Conservation (phyloP, 2,113 vertebrate species). For the Probosciger aterrimus region DNA sequence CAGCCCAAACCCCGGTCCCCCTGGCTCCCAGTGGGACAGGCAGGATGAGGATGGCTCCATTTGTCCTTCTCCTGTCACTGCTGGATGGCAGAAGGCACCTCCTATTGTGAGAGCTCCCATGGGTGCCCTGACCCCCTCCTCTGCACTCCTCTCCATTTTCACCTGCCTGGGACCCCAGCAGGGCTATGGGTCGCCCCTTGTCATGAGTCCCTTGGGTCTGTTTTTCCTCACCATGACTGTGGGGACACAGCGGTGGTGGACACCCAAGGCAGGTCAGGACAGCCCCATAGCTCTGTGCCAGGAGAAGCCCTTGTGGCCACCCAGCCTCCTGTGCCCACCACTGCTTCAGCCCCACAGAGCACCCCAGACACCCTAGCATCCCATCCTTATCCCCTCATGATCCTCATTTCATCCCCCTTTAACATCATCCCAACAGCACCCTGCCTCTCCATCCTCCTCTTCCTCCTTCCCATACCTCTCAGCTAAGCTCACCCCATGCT, state of each 20-base stretch:
- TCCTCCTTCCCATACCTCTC: background rate
- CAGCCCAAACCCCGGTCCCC: background rate
- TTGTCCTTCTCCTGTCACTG: fast-evolving
- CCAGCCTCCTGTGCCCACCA: background rate
- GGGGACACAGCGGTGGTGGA: background rate
- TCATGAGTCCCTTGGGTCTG: fast-evolving
- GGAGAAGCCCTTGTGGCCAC: background rate
- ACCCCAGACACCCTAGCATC: fast-evolving
- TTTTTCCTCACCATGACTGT: fast-evolving
- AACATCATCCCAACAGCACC: background rate
- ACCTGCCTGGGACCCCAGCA: background rate
- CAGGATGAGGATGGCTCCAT: fast-evolving
- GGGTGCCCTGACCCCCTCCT: fast-evolving
- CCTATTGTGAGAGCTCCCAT: background rate
- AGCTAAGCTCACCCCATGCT: background rate
- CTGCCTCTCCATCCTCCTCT: background rate
- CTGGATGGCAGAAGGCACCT: background rate
- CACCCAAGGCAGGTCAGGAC: background rate
- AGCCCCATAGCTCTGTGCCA: background rate
- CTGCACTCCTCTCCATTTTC: background rate
- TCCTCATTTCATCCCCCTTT: background rate
- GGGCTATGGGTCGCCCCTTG: fast-evolving
- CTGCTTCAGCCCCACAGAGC: background rate
- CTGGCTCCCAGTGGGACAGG: background rate
- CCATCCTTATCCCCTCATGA: background rate